Evolutionary conservation across 2,113 vertebrate species (phyloP), one percentile per base, ranked within the genome.

Genomic region (Crypturellus undulatus): DNA sequence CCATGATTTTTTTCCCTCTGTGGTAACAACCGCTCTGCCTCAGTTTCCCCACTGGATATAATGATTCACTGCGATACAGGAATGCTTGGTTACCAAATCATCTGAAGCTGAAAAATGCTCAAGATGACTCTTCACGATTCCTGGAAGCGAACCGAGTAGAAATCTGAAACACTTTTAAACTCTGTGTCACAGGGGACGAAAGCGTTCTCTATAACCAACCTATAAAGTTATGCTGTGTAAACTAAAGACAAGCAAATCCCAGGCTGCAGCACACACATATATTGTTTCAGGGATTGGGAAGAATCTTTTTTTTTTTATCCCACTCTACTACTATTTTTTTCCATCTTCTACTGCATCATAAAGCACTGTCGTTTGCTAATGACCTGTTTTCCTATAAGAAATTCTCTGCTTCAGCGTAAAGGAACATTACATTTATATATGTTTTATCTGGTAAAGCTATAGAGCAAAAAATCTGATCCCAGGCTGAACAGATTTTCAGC

Each of bases 31-130:
- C 21, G 14, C 12, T 15, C 13, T 87, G 59, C 93, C 93, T 95
- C 94, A 96, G 88, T 96, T 95, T 96, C 86, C 78, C 40, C 54
- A 7, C 8, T 26, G 19, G 24, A 34, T 72, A 38, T 38, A 77
- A 21, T 6, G 56, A 84, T 11, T 9, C 3, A 72, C 1, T 0
- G 0, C 12, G 20, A 71, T 6, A 10, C 12, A 64, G 40, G 26
- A 80, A 59, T 4, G 3, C 54, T 11, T 51, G 13, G 32, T 91
- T 28, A 45, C 59, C 65, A 56, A 80, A 36, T 30, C 38, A 75
- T 3, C 1, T 43, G 22, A 52, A 72, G 51, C 4, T 67, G 24
- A 64, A 63, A 85, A 90, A 65, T 42, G 6, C 14, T 51, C 8
- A 69, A 6, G 45, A 14, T 73, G 24, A 21, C 70, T 85, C 47